phyloP scores from a whole-genome alignment of 1,140 invertebrate species.

The Macrotrachela quadricornifera region DNA sequence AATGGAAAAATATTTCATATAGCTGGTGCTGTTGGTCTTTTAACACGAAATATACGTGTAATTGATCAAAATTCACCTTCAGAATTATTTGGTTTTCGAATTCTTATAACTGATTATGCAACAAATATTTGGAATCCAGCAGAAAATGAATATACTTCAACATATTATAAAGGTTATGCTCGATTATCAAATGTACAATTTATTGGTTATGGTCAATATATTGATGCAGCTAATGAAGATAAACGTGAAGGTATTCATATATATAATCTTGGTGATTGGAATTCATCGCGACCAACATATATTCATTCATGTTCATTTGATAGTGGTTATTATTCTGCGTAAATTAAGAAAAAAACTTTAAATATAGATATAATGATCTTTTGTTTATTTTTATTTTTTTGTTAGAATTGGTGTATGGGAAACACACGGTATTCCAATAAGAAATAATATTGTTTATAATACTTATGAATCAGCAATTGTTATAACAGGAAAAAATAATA shows the following conservation, averaged over 20 bases:
- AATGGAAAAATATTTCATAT: constrained; percentile 9
- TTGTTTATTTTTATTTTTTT: too few relatives aligned
- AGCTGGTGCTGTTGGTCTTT: constrained; percentile 19
- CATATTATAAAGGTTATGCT: constrained; percentile 5
- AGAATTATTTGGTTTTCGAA: constrained; percentile 23
- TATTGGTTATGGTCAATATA: not conserved
- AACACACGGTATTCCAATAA: constrained; percentile 1
- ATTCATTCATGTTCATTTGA: not conserved
- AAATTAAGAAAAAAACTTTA: too few relatives aligned
- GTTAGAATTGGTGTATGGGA: not conserved
- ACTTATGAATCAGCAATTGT: constrained; percentile 4
- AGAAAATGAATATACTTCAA: not conserved
- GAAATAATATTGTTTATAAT: constrained; percentile 4
- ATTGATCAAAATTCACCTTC: constrained; percentile 14
- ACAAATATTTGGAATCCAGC: not conserved
- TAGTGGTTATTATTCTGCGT: not conserved
- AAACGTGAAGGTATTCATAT: not conserved
- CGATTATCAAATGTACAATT: constrained; percentile 3
- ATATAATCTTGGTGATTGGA: constrained; percentile 4
- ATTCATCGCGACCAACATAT: constrained; percentile 9
- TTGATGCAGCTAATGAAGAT: not conserved
- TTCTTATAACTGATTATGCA: constrained; percentile 14
- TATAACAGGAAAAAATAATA: not conserved
- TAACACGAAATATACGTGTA: constrained; percentile 22
- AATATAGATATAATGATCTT: too few relatives aligned